phyloP scores from a whole-genome alignment of 2,113 vertebrate species.

The Brachionichthys hirsutus region DNA sequence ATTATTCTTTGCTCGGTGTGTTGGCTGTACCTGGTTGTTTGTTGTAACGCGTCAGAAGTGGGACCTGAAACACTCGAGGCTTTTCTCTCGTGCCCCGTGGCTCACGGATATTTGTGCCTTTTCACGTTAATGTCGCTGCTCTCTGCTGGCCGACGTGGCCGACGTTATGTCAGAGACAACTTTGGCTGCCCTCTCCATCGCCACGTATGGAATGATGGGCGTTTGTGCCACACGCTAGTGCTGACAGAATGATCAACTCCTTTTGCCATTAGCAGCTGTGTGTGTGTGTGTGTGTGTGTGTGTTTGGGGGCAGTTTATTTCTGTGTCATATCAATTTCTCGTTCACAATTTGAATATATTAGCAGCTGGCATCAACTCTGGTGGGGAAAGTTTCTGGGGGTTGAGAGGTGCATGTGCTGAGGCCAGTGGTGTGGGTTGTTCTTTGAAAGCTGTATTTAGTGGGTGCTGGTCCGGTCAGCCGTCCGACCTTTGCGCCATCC shows the following conservation, averaged over 20 bases:
- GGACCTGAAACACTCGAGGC: neutral
- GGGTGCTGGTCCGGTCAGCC: slow-evolving; percentile 34
- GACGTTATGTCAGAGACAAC: slow-evolving; percentile 23
- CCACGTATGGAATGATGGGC: slow-evolving; percentile 26
- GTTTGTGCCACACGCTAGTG: slow-evolving; percentile 20
- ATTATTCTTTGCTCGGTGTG: slow-evolving; percentile 23
- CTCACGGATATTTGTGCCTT: neutral
- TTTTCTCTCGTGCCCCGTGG: neutral
- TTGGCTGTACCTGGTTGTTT: slow-evolving; percentile 8
- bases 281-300: neutral
- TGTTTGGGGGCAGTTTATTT: slow-evolving; percentile 7
- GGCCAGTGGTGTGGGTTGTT: slow-evolving; percentile 2
- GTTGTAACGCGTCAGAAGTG: slow-evolving; percentile 1
- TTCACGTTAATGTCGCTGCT: neutral
- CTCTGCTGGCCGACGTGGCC: slow-evolving; percentile 1
- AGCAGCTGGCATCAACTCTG: neutral
- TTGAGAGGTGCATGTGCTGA: slow-evolving; percentile 3
- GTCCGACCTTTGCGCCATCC: slow-evolving; percentile 26
- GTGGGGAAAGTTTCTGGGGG: slow-evolving; percentile 1
- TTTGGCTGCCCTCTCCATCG: slow-evolving; percentile 3
- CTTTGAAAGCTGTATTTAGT: slow-evolving; percentile 26
- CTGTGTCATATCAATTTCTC: slow-evolving; percentile 16
- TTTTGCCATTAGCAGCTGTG: slow-evolving; percentile 18
- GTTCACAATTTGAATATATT: neutral
- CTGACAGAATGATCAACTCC: slow-evolving; percentile 27